Conservation (phyloP, 2,888 invertebrate genomes). For the Cenopis cana region DNA sequence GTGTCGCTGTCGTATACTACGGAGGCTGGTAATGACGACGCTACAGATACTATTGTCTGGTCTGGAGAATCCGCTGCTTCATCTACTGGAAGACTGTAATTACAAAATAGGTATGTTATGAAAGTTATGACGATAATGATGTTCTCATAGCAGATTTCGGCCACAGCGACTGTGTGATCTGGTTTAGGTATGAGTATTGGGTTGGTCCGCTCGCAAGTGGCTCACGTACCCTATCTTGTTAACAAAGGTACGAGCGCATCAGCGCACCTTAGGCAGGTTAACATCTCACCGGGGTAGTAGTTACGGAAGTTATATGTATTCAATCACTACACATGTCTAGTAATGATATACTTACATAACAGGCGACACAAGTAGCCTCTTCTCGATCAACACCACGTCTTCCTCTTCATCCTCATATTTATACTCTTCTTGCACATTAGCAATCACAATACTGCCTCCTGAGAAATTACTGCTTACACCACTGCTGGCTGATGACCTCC, state of each 20-base stretch:
- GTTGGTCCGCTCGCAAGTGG: too few species aligned
- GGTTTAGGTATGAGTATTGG: too few species aligned
- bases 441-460: slow-evolving; percentile 77
- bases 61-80: slow-evolving; percentile 64
- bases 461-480: slow-evolving; percentile 77
- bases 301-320: too few species aligned
- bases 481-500: slow-evolving; percentile 77
- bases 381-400: slow-evolving; percentile 89
- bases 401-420: slow-evolving; percentile 90
- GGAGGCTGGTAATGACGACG: slow-evolving; percentile 85
- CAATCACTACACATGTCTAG: not conserved
- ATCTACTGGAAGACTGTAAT: slow-evolving; percentile 70
- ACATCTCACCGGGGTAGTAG: too few species aligned
- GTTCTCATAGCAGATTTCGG: too few species aligned
- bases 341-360: slow-evolving; percentile 75
- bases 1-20: slow-evolving; percentile 88
- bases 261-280: too few species aligned
- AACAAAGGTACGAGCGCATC: too few species aligned
- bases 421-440: slow-evolving; percentile 89
- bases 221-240: too few species aligned
- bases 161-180: too few species aligned
- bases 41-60: slow-evolving; percentile 73
- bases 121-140: too few species aligned
- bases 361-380: slow-evolving; percentile 82
- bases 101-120: slow-evolving; percentile 7